Percentiles rank a stretch among this genome's conserved stretches.
Conservation (phyloP, 2,113 vertebrate species). For the Bombycilla garrulus region DNA sequence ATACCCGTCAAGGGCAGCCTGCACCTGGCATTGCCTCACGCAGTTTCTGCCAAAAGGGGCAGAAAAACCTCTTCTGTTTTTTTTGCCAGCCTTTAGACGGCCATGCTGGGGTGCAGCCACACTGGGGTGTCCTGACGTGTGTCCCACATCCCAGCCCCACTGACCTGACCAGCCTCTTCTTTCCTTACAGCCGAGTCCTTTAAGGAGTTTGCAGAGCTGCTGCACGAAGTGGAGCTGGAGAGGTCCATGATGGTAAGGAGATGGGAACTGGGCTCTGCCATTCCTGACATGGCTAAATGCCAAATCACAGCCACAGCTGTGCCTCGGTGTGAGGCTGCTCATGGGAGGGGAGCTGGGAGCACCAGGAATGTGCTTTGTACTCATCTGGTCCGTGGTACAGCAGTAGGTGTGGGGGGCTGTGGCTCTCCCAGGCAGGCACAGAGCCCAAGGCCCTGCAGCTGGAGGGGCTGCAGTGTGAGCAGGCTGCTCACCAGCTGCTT, state of each 20-base stretch:
- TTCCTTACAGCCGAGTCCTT: conserved; percentile 88
- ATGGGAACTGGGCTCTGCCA: neutral
- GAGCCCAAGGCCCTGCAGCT: neutral
- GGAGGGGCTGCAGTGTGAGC: neutral
- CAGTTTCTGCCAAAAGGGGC: neutral
- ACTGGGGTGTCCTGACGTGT: rapidly evolving
- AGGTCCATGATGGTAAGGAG: conserved; percentile 94
- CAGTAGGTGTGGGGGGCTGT: neutral
- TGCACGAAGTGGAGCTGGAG: conserved; percentile 93
- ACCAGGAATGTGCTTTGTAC: neutral
- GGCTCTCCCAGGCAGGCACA: neutral
- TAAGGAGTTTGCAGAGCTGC: conserved; percentile 92
- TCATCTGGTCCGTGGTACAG: rapidly evolving
- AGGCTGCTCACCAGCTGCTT: neutral
- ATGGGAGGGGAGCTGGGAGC: neutral
- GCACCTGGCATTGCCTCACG: neutral
- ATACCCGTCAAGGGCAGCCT: neutral
- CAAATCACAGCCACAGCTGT: rapidly evolving
- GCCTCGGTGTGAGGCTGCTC: neutral
- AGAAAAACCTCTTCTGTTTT: rapidly evolving
- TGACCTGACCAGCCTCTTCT: conserved; percentile 7
- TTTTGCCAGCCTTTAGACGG: rapidly evolving
- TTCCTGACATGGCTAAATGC: neutral
- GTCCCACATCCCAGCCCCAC: neutral
- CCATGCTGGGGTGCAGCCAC: neutral